Conservation (phyloP, 2,113 vertebrate genomes). For the Myotis lucifugus region DNA sequence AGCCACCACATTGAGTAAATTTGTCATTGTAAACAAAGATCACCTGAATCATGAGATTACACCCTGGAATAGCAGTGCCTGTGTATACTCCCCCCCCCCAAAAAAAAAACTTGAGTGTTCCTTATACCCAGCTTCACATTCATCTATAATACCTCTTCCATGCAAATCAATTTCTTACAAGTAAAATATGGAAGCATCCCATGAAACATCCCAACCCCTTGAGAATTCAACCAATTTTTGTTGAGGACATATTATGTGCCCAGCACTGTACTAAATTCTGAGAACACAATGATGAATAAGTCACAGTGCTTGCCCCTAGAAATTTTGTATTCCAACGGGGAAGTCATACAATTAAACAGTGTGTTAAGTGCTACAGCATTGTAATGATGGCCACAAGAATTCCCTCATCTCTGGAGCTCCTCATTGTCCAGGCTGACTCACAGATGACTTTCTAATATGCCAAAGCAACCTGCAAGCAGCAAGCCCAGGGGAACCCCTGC, state of each 20-base stretch:
- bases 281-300: not conserved
- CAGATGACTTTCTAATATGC: conserved; percentile 9
- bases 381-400: not conserved
- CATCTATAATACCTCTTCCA: not conserved
- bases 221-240: not conserved
- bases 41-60: not conserved
- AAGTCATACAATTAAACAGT: not conserved
- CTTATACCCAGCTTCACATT: not conserved
- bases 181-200: not conserved
- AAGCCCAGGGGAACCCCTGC: not conserved
- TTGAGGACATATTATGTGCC: not conserved
- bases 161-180: not conserved
- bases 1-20: not conserved
- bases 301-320: not conserved
- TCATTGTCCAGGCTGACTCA: not conserved
- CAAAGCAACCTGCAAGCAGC: conserved; percentile 19
- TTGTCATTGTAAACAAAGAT: not conserved
- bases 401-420: not conserved
- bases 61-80: not conserved
- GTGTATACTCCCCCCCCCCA: not conserved
- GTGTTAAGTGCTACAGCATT: not conserved
- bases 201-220: not conserved
- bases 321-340: not conserved
- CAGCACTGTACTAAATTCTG: not conserved
- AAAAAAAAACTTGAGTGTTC: not conserved